Conservation (phyloP, 2,113 vertebrate genomes). For the Uria lomvia region DNA sequence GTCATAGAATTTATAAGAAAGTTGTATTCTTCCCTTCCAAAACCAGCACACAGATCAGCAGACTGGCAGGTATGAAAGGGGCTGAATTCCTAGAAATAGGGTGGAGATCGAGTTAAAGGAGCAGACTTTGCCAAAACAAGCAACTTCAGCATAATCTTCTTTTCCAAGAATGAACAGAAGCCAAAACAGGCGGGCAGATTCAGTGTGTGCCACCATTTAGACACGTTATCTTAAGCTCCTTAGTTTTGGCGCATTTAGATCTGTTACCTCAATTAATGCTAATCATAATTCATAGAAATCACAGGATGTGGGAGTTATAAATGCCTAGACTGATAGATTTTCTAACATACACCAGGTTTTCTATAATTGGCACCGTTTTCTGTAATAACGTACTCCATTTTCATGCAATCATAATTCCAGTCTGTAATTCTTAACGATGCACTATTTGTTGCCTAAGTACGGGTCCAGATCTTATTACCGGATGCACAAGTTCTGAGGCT, state of each 20-base stretch:
- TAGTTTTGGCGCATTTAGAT: neutral
- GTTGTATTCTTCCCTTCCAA: constrained; percentile 35
- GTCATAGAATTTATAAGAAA: constrained; percentile 40
- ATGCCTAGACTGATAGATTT: neutral
- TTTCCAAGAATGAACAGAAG: neutral
- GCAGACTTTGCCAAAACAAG: constrained; percentile 39
- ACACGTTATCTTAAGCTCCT: neutral
- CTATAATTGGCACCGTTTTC: neutral
- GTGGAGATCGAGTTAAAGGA: constrained; percentile 56
- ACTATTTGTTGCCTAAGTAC: neutral
- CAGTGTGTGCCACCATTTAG: neutral
- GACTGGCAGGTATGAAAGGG: constrained; percentile 34
- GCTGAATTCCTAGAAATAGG: constrained; percentile 59
- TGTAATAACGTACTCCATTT: constrained; percentile 5
- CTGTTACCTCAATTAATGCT: constrained; percentile 16
- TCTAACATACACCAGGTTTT: neutral
- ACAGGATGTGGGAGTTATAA: neutral
- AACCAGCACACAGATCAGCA: constrained; percentile 42
- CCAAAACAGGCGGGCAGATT: constrained; percentile 11
- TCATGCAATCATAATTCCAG: neutral
- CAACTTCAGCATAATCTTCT: constrained; percentile 30
- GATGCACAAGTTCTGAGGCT: neutral
- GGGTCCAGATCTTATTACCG: neutral
- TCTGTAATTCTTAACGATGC: neutral
- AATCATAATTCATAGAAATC: neutral